phyloP scores from a whole-genome alignment of 30 jellyfish, hydroid and myxozoan genomes.

The Catostylus mosaicus region DNA sequence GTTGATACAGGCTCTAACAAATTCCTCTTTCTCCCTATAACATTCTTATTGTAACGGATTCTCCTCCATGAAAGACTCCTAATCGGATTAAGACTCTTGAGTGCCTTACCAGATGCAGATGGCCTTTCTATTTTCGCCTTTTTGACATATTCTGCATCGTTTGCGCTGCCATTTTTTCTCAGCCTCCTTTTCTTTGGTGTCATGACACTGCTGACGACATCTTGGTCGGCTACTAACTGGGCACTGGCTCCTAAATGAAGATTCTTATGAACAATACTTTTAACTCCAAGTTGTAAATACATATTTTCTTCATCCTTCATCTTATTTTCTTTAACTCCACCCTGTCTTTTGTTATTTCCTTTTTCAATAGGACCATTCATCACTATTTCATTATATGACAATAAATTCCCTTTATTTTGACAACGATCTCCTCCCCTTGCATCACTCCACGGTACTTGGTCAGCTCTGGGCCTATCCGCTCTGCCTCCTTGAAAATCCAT shows the following conservation, averaged over 20 bases:
- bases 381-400: too few relatives aligned
- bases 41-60: slow-evolving; percentile 21
- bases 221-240: neutral
- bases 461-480: too few relatives aligned
- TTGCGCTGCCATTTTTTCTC: neutral
- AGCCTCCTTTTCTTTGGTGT: neutral
- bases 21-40: slow-evolving; percentile 26
- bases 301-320: neutral
- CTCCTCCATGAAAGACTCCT: slow-evolving; percentile 33
- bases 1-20: slow-evolving; percentile 4
- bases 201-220: neutral
- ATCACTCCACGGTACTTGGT: too few relatives aligned
- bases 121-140: too few relatives aligned
- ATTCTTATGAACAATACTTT: neutral
- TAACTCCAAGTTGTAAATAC: neutral
- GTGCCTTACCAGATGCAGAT: neutral
- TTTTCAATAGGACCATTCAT: too few relatives aligned
- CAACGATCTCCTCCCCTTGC: too few relatives aligned
- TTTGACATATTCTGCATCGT: too few relatives aligned
- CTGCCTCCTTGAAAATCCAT: too few relatives aligned
- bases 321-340: too few relatives aligned
- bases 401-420: too few relatives aligned
- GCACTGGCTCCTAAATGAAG: neutral
- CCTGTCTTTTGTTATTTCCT: too few relatives aligned
- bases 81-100: neutral